A percentile compares a stretch with the other conserved stretches of the same genome.
Conservation (phyloP, 1,140 invertebrate genomes). For the Chlorops oryzae region DNA sequence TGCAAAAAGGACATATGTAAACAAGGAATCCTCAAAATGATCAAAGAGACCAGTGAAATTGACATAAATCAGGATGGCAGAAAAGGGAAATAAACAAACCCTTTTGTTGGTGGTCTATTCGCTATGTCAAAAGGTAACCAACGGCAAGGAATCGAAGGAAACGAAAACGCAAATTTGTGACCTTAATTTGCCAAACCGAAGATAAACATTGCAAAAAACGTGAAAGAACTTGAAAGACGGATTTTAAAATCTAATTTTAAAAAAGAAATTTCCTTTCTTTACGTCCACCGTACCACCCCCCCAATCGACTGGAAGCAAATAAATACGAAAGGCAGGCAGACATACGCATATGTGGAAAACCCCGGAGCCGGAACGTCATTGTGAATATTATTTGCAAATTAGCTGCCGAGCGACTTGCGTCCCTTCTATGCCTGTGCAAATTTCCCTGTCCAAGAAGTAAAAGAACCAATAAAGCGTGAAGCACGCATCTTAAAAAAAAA, state of each 20-base stretch:
- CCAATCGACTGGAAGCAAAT: no score
- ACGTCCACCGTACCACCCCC: no score
- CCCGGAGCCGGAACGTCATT: no score
- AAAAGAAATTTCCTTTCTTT: slow-evolving; percentile 29
- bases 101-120: no score
- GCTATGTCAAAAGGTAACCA: background rate
- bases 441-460: slow-evolving; percentile 1
- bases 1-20: no score
- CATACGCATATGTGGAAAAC: slow-evolving; percentile 18
- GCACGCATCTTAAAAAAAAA: no score
- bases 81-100: no score
- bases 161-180: slow-evolving; percentile 31
- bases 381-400: slow-evolving; percentile 48
- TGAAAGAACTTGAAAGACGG: slow-evolving; percentile 16
- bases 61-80: slow-evolving; percentile 1
- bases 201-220: slow-evolving; percentile 21
- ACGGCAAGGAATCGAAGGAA: no score
- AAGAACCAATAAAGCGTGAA: slow-evolving; percentile 45
- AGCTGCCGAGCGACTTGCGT: slow-evolving; percentile 22
- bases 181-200: slow-evolving; percentile 47
- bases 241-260: slow-evolving; percentile 46
- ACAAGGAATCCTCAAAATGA: slow-evolving; percentile 1
- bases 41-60: slow-evolving; percentile 10
- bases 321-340: slow-evolving; percentile 22
- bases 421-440: slow-evolving; percentile 10